Evolutionary conservation across 2,888 invertebrate genomes (phyloP).

Genomic region (Acrobasis consociella): DNA sequence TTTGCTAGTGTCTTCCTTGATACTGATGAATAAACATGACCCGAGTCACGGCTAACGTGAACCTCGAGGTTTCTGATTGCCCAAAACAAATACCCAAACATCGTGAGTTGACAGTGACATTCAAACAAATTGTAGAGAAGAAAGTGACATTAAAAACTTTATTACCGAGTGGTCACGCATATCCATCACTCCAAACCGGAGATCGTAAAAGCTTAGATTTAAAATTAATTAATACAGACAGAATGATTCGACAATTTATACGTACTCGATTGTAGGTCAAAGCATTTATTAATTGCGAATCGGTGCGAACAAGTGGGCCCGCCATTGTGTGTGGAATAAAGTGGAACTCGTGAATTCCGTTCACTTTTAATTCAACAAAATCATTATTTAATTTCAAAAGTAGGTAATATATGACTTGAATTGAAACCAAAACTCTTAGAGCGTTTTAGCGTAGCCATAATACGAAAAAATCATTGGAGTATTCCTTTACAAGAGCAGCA

Average conservation of each 20-base stretch:
- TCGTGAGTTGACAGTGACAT: conserved; percentile 47
- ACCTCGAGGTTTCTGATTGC: neutral
- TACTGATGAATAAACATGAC: conserved; percentile 9
- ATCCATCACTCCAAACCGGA: conserved; percentile 52
- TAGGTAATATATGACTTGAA: neutral
- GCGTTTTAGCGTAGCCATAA: neutral
- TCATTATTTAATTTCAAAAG: conserved; percentile 25
- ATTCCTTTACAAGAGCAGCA: neutral
- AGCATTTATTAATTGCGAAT: conserved; percentile 76
- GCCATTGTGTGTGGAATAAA: conserved; percentile 71
- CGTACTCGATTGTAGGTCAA: conserved; percentile 67
- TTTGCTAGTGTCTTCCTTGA: conserved; percentile 4
- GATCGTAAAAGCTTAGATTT: conserved; percentile 57
- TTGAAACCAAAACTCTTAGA: neutral
- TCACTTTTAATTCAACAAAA: conserved; percentile 67
- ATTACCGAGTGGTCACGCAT: conserved; percentile 55
- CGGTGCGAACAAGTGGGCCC: conserved; percentile 68
- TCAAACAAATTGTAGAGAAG: conserved; percentile 51
- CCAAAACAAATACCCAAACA: conserved; percentile 37
- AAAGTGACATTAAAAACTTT: conserved; percentile 63
- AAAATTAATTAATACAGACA: conserved; percentile 67
- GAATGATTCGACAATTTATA: conserved; percentile 67
- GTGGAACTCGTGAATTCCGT: conserved; percentile 70
- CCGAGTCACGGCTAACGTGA: conserved; percentile 11
- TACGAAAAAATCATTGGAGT: neutral